phyloP scores from a whole-genome alignment of 2,888 invertebrate genomes.

The Oligia strigilis region DNA sequence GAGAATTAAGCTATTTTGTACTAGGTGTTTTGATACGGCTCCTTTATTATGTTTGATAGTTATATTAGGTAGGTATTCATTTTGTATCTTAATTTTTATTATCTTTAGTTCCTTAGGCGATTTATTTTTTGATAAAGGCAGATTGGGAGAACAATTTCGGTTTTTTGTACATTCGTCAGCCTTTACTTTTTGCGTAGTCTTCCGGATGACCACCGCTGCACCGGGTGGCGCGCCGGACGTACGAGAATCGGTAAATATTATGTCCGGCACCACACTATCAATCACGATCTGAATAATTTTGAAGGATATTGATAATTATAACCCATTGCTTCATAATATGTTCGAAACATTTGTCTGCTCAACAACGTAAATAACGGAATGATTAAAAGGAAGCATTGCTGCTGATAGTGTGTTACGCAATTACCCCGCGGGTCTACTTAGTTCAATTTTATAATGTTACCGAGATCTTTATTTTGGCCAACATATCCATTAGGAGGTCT shows the following conservation, averaged over 20 bases:
- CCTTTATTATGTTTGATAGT: not conserved
- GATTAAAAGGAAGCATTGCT: no score
- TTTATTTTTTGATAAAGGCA: not conserved
- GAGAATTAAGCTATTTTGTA: conserved; percentile 19
- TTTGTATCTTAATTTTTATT: not conserved
- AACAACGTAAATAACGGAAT: no score
- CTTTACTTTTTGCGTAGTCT: not conserved
- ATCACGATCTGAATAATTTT: no score
- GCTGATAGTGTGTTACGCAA: no score
- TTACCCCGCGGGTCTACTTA: no score
- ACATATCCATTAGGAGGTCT: no score
- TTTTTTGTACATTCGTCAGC: not conserved
- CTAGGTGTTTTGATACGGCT: not conserved
- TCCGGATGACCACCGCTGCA: not conserved
- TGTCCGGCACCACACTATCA: no score
- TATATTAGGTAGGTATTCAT: not conserved
- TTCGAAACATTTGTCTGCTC: no score
- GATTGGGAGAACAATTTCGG: not conserved
- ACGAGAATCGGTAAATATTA: not conserved
- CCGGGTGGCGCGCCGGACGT: not conserved
- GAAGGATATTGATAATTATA: no score
- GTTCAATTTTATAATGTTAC: no score
- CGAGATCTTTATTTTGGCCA: no score
- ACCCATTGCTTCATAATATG: no score
- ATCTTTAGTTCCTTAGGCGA: not conserved